Base-by-base conservation (phyloP, 2,888 invertebrate species). In the Pseudococcus longispinus region DNA sequence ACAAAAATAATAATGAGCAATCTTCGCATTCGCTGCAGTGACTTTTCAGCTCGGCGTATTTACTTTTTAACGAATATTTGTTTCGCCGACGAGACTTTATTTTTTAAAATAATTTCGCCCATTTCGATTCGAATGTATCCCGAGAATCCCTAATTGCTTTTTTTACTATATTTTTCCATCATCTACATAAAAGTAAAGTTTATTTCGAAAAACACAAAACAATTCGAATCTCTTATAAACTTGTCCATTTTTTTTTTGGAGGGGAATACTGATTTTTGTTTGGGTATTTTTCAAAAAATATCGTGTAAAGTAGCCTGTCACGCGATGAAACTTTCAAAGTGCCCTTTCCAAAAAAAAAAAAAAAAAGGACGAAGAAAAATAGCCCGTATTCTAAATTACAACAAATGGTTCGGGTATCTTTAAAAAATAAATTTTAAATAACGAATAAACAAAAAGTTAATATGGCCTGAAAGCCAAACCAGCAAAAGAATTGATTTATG, bases 1-100 rank as follows among this genome's bases (percentile, higher is more conserved):
- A 84, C 84, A 60, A 55, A 84, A 51, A 84, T 60, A 60, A 84
- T 84, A 84, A 84, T 84, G 84, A 84, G 84, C 55, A 84, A 84
- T 84, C 55, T 84, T 84, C 84, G 13, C 60, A 15, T 84, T 55
- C 60, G 55, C 20, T 20, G 55, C n/a, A 84, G 60, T 51, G 83
- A 83, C 83, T 83, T 51, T 77, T 13, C 37, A 55, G n/a, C 18
- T 23, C 60, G 11, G 23, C 60, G 8, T 23, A 80, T 80, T 80
- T 80, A 42, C 42, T 80, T 80, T 74, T 42, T 80, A 80, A 80
- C 77, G 77, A 80, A 80, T 80, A 80, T 80, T 80, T 80, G 77
- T 80, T 42, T 80, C 20, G 15, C 77, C 20, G 20, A 80, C 9
- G 77, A 37, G 20, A 5, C 42, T 6, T 29, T 42, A 42, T 80